These are phyloP conservation scores for Zeuzera pyrina DNA, from an alignment of 2,888 invertebrate genomes.

Conservation along the genomic window DNA sequence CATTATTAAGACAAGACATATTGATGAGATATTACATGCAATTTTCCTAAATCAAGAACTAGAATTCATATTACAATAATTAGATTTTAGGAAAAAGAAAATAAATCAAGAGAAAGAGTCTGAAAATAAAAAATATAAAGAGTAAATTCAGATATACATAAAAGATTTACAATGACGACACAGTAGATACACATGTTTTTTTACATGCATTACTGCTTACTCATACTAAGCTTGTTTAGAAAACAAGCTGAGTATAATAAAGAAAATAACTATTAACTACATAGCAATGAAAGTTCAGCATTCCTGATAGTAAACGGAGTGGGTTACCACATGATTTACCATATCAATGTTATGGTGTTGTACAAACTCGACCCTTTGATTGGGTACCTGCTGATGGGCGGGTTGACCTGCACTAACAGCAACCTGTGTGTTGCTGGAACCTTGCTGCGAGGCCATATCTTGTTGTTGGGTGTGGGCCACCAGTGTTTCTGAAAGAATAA, in stretches of 20 bases:
- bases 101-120: no score
- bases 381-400: conserved; percentile 69
- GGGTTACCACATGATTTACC: conserved; percentile 64
- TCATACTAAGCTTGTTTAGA: neutral
- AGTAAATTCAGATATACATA: no score
- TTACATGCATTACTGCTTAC: conserved; percentile 1
- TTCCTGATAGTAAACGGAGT: conserved; percentile 54
- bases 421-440: conserved; percentile 37
- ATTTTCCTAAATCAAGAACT: no score
- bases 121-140: no score
- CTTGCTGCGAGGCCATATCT: conserved; percentile 47
- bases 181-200: no score
- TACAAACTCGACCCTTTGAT: conserved; percentile 69
- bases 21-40: no score
- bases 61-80: no score
- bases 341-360: conserved; percentile 72
- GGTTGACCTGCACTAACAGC: conserved; percentile 44
- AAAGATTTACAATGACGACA: neutral
- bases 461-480: conserved; percentile 67
- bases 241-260: neutral
- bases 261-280: conserved; percentile 25
- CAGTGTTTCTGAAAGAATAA: conserved; percentile 48
- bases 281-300: conserved; percentile 41
- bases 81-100: no score
- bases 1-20: no score